Evolutionary conservation across 1,140 invertebrate species (phyloP).

Genomic region (Phocides pigmalion): DNA sequence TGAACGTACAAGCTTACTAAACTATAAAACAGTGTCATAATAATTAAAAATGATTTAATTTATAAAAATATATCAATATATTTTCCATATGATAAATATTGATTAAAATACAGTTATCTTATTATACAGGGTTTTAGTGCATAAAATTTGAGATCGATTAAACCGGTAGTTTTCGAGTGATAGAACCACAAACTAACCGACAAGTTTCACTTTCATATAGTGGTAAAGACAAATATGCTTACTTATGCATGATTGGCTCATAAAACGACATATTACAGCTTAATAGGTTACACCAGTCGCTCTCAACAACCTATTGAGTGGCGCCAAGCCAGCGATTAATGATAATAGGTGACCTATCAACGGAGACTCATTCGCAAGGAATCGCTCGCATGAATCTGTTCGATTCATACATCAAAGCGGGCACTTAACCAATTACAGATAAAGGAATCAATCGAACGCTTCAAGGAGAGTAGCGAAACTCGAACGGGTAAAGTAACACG

Average conservation of each 20-base stretch:
- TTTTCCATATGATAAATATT: too few species aligned
- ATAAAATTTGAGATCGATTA: too few species aligned
- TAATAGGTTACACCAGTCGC: conserved; percentile 29
- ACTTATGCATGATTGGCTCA: not conserved
- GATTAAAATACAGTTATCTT: too few species aligned
- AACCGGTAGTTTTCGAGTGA: too few species aligned
- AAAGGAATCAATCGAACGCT: conserved; percentile 25
- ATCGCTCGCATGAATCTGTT: conserved; percentile 29
- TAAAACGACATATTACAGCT: conserved; percentile 2
- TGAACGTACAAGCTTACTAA: too few species aligned
- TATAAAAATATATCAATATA: too few species aligned
- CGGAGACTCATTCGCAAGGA: conserved; percentile 24
- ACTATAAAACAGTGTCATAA: too few species aligned
- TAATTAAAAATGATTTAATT: too few species aligned
- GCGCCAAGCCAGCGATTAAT: conserved; percentile 26
- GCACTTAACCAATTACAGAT: conserved; percentile 35
- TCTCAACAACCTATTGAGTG: conserved; percentile 18
- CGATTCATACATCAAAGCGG: conserved; percentile 21
- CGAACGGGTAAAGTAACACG: conserved; percentile 36
- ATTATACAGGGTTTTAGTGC: too few species aligned
- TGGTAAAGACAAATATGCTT: too few species aligned
- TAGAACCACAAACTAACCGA: too few species aligned
- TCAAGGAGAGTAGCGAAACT: not conserved
- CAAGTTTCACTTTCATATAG: too few species aligned
- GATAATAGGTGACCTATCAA: conserved; percentile 28